A percentile compares a stretch with the other conserved stretches of the same genome.
Evolutionary conservation across 2,797 vertebrate genomes (phyloP).

Genomic region (Pseudomugil gertrudae): DNA sequence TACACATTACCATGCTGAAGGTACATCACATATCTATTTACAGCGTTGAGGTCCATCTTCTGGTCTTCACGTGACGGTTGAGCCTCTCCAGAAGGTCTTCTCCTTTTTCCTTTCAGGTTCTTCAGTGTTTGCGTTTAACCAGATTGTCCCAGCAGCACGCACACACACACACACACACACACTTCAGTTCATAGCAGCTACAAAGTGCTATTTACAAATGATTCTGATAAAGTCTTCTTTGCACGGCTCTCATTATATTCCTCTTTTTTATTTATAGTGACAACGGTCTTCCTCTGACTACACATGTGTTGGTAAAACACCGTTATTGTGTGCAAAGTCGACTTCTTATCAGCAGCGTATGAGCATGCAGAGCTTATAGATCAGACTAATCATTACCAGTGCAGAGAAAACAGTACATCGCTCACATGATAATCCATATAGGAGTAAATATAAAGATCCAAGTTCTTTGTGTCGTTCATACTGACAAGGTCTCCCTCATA

Average conservation of each 20-base stretch:
- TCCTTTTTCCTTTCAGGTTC: neutral
- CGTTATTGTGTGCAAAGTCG: slow-evolving; percentile 55
- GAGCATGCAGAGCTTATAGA: slow-evolving; percentile 39
- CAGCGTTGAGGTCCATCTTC: neutral
- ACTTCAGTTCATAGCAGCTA: neutral
- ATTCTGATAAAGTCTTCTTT: neutral
- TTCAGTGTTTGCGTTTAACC: neutral
- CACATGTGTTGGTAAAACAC: neutral
- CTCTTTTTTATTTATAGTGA: slow-evolving; percentile 25
- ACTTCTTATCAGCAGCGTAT: slow-evolving; percentile 65
- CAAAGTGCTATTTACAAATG: neutral
- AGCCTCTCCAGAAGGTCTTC: neutral
- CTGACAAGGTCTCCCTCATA: slow-evolving; percentile 62
- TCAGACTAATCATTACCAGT: slow-evolving; percentile 66
- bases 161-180: neutral
- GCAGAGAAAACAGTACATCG: slow-evolving; percentile 34
- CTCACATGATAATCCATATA: too few species aligned
- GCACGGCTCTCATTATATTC: neutral
- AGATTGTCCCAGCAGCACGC: neutral
- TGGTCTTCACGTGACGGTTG: neutral
- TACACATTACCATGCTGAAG: too few species aligned
- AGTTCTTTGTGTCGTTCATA: too few species aligned
- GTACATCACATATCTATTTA: neutral
- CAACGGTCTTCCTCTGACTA: neutral
- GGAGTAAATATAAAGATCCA: too few species aligned